phyloP scores from a whole-genome alignment of 1,140 invertebrate genomes.

The Leptinotarsa lineolata region DNA sequence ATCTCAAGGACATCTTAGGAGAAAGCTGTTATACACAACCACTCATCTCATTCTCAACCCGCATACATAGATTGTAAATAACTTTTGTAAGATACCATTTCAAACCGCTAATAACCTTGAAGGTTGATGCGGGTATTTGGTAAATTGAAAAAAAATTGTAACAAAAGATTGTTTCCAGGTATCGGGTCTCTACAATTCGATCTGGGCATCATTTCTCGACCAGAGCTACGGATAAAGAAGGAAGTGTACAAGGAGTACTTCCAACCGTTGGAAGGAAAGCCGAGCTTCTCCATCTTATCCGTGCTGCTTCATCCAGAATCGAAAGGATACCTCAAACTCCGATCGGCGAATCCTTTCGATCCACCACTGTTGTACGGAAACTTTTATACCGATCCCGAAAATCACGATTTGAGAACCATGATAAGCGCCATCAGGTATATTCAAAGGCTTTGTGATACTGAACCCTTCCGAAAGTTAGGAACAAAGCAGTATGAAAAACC shows the following conservation, averaged over 20 bases:
- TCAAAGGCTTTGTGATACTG: slow-evolving; percentile 33
- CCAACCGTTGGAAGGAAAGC: slow-evolving; percentile 55
- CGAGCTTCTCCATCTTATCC: slow-evolving; percentile 69
- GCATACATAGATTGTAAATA: too few species aligned
- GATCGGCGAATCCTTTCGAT: slow-evolving; percentile 72
- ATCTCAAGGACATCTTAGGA: too few species aligned
- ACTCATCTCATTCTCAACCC: too few species aligned
- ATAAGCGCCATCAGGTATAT: slow-evolving; percentile 40
- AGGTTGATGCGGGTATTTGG: too few species aligned
- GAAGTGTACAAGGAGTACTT: slow-evolving; percentile 46
- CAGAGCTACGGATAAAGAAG: slow-evolving; percentile 31
- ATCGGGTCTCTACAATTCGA: slow-evolving; percentile 46
- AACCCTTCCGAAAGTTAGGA: slow-evolving; percentile 12
- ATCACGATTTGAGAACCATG: slow-evolving; percentile 48
- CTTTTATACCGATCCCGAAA: slow-evolving; percentile 65
- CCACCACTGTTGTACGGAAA: slow-evolving; percentile 68
- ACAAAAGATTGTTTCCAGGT: slow-evolving; percentile 15
- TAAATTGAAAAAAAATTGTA: too few species aligned
- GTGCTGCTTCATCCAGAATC: slow-evolving; percentile 77
- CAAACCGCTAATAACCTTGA: too few species aligned
- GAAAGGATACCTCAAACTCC: slow-evolving; percentile 68
- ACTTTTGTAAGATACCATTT: too few species aligned
- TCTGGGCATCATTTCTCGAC: slow-evolving; percentile 34
- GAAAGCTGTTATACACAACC: too few species aligned
- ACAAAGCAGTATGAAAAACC: slow-evolving; percentile 56